Evolutionary conservation across 2,797 vertebrate genomes (phyloP).

Genomic region (Pristis pectinata): DNA sequence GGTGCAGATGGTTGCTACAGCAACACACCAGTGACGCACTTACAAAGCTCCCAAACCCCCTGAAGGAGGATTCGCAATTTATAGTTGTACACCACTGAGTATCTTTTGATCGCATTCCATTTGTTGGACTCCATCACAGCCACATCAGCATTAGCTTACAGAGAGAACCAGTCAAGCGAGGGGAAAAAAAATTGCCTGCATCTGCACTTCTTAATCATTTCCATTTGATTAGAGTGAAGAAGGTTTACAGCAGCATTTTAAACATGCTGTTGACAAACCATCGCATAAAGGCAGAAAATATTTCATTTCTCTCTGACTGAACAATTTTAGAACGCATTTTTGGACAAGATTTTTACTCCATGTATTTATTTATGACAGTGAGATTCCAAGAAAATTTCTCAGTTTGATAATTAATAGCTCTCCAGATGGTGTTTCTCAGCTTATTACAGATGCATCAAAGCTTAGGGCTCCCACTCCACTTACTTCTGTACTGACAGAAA

Average conservation of each 20-base stretch:
- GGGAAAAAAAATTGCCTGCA: not conserved
- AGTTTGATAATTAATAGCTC: constrained; percentile 11
- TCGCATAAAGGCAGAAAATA: not conserved
- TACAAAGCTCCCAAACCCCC: constrained; percentile 40
- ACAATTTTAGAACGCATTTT: not conserved
- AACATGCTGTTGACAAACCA: not conserved
- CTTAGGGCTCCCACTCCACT: not conserved
- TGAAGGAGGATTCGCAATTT: constrained; percentile 36
- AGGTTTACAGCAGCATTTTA: not conserved
- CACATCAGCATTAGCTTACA: constrained; percentile 13
- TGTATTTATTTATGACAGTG: not conserved
- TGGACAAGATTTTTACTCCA: not conserved
- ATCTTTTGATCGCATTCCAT: constrained; percentile 30
- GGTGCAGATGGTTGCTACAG: constrained; percentile 51
- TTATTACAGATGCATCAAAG: not conserved
- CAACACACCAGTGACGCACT: constrained; percentile 51
- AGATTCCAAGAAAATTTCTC: not conserved
- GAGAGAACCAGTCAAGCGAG: not conserved
- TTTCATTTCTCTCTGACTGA: not conserved
- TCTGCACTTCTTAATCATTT: constrained; percentile 20
- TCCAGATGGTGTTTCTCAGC: constrained; percentile 6
- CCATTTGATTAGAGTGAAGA: not conserved
- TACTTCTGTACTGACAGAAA: not conserved
- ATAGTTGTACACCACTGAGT: constrained; percentile 10
- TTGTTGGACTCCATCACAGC: constrained; percentile 21